Conservation (phyloP, 2,888 invertebrate genomes). For the Hecatera dysodea region DNA sequence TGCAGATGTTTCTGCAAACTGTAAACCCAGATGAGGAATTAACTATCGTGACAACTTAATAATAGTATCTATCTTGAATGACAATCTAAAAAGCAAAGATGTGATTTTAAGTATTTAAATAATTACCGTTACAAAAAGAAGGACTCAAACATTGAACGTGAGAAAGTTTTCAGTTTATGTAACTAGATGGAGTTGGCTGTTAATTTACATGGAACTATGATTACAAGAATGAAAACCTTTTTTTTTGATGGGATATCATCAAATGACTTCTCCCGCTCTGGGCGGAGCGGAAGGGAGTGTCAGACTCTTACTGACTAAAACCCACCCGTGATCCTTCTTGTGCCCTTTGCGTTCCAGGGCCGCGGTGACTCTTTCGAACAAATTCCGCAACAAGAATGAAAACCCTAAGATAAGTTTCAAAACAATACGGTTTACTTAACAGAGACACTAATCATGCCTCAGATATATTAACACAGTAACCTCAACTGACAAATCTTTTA, state of each 20-base stretch:
- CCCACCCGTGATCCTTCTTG: too few relatives aligned
- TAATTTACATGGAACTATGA: not conserved
- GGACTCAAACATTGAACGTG: not conserved
- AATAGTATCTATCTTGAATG: conserved; percentile 5
- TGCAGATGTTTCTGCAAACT: conserved; percentile 3
- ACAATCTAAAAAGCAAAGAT: conserved; percentile 5
- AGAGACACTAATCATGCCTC: too few relatives aligned
- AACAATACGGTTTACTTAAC: not conserved
- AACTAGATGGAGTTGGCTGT: conserved; percentile 23
- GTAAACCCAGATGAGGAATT: conserved; percentile 14
- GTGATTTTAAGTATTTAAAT: not conserved
- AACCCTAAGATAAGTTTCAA: not conserved
- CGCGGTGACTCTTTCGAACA: too few relatives aligned
- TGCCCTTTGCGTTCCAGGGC: too few relatives aligned
- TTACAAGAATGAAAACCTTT: not conserved
- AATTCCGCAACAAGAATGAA: too few relatives aligned
- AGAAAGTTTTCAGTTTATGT: not conserved
- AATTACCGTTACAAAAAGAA: not conserved
- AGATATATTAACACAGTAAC: too few relatives aligned
- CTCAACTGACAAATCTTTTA: too few relatives aligned
- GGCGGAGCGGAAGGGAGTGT: too few relatives aligned
- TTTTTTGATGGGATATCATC: too few relatives aligned
- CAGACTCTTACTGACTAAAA: too few relatives aligned
- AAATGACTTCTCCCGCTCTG: too few relatives aligned
- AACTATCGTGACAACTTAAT: conserved; percentile 18